Percentiles rank a stretch among this genome's conserved stretches.
Evolutionary conservation across 1,140 invertebrate genomes (phyloP).

Genomic region (Drosophila setifemur): DNA sequence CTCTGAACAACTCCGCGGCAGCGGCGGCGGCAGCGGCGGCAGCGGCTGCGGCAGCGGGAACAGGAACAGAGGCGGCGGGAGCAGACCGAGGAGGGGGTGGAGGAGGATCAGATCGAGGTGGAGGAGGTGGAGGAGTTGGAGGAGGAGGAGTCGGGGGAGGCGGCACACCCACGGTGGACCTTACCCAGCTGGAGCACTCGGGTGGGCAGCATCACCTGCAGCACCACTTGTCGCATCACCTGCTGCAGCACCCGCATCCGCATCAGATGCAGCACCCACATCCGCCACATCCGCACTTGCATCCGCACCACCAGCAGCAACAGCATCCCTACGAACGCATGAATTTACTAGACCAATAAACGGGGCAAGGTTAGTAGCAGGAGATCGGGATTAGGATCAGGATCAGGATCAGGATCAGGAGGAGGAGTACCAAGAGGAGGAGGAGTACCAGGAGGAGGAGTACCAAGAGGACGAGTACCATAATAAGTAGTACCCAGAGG

Average conservation of each 20-base stretch:
- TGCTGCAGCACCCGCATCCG: constrained; percentile 27
- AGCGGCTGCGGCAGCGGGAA: constrained; percentile 30
- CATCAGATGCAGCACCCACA: constrained; percentile 34
- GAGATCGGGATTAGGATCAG: not conserved
- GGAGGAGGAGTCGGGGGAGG: not conserved
- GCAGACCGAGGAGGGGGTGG: constrained; percentile 6
- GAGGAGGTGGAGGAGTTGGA: not conserved
- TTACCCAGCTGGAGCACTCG: constrained; percentile 62
- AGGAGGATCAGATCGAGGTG: not conserved
- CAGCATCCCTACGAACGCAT: constrained; percentile 75
- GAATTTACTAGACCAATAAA: constrained; percentile 80
- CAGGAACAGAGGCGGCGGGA: constrained; percentile 18
- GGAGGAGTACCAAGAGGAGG: not conserved
- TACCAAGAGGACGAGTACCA: not conserved
- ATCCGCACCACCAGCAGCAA: constrained; percentile 41
- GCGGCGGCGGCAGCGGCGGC: constrained; percentile 61
- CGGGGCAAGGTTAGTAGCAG: too few relatives aligned
- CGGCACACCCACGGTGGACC: constrained; percentile 66
- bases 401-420: not conserved
- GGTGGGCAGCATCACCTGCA: constrained; percentile 14
- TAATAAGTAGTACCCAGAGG: not conserved
- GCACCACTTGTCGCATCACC: constrained; percentile 50
- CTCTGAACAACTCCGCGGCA: constrained; percentile 72
- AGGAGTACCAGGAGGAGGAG: not conserved
- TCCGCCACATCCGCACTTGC: constrained; percentile 13